Base-by-base conservation (phyloP, 2,797 vertebrate genomes). In the Diplodus sargus region DNA sequence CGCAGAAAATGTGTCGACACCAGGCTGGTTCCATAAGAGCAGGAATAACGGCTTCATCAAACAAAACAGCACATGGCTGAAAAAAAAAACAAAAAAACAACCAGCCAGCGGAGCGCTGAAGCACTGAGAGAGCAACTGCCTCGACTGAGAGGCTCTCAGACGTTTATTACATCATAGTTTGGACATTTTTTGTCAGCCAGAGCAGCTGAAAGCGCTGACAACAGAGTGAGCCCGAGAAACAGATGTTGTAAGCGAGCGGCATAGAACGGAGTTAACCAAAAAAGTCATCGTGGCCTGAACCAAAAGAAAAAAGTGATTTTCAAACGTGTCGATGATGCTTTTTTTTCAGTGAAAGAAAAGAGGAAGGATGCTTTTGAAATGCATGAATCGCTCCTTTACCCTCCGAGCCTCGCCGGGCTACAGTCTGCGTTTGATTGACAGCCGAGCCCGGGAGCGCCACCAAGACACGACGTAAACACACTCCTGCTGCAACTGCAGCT, bases 1-100 rank as follows among this genome's bases (percentile, higher is more conserved):
- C 15, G 4, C 48, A 67, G 79, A 79, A 79, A 74, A 52, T 87
- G 56, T 84, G 81, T 66, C 81, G 76, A 88, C 64, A 59, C 65
- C 59, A 67, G 70, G 51, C 23, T 68, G 79, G 61, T 76, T 82
- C 78, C 39, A 54, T 57, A 64, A 84, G 73, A 74, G 75, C 65
- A 58, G 56, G 66, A 56, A 56, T 51, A 66, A 76, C 39, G 28
- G 64, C 67, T 61, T 34, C 49, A 54, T 70, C 28, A 79, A 54
- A 43, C 74, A 70, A 6, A 72, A 63, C 65, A 18, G 51, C 4
- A n/a, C 25, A 53, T 20, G 0, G 52, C 28, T 76, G 34, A 51
- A 70, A 72, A 66, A 34, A 34, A 34, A 30, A 30, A 30, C 28
- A 51, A 70, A 72, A 66, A 34, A 34, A 34, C 4, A 30, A 30